phyloP scores from a whole-genome alignment of 1,140 invertebrate species.

The Drosophila ficusphila region DNA sequence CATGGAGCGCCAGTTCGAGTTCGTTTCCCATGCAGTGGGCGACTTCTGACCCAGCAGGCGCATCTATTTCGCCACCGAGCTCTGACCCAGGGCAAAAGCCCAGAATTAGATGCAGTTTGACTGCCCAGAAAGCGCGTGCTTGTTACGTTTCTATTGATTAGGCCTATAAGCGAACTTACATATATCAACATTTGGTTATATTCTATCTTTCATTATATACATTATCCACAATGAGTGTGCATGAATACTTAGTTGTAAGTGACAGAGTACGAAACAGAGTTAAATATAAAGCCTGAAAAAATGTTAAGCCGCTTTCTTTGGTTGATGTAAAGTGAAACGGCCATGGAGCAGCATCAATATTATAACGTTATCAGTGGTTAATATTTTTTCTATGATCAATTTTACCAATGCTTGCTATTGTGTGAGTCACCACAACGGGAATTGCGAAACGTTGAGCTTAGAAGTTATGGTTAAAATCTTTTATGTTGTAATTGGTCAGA shows the following conservation, averaged over 20 bases:
- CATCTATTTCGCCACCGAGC: conserved; percentile 58
- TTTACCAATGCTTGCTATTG: conserved; percentile 10
- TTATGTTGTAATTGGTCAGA: conserved; percentile 28
- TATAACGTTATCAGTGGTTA: conserved; percentile 5
- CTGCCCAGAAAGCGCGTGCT: conserved; percentile 37
- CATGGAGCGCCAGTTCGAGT: conserved; percentile 76
- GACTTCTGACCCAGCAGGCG: conserved; percentile 75
- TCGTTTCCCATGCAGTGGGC: conserved; percentile 77
- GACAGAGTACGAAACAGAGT: conserved; percentile 40
- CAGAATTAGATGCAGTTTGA: conserved; percentile 21
- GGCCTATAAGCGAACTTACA: conserved; percentile 20
- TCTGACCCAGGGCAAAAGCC: conserved; percentile 21
- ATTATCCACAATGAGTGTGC: conserved; percentile 3
- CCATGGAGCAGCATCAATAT: conserved; percentile 14
- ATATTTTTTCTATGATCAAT: conserved; percentile 32
- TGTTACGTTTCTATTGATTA: conserved; percentile 43
- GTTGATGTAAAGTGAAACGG: conserved; percentile 34
- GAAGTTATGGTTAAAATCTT: conserved; percentile 6
- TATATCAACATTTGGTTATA: conserved; percentile 22
- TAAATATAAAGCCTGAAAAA: conserved; percentile 19
- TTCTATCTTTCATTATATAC: conserved; percentile 1
- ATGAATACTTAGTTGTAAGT: conserved; percentile 36
- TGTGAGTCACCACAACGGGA: conserved; percentile 20
- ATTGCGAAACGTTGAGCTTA: conserved; percentile 31
- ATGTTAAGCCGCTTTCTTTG: conserved; percentile 11